These are phyloP conservation scores for Megaceryle alcyon DNA, from an alignment of 2,797 vertebrate species.

Conservation along the genomic window DNA sequence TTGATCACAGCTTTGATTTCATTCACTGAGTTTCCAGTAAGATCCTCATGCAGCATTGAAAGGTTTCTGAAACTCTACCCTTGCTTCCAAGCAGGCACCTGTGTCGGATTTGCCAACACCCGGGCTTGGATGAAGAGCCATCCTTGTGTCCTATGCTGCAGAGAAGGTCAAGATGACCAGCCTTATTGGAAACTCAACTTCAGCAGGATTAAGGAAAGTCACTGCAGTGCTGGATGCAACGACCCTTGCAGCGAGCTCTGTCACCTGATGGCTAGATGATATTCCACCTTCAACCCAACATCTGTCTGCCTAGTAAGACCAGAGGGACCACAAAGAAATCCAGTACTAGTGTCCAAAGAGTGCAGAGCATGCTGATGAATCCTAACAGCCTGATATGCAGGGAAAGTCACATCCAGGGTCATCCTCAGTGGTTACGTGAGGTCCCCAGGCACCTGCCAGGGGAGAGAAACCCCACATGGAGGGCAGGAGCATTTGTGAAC, in stretches of 20 bases:
- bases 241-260: background rate
- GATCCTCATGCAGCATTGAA: background rate
- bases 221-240: background rate
- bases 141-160: too few species aligned
- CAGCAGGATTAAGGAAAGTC: background rate
- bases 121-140: background rate
- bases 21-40: background rate
- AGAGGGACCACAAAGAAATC: background rate
- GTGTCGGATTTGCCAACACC: background rate
- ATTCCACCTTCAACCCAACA: background rate
- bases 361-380: background rate
- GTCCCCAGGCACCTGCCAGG: rapidly evolving
- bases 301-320: background rate
- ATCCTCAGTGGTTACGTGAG: background rate
- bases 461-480: background rate
- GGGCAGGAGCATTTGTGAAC: background rate
- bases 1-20: background rate
- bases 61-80: background rate
- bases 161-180: background rate
- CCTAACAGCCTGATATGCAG: background rate
- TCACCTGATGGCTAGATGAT: background rate
- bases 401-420: background rate
- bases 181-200: background rate
- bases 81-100: rapidly evolving
- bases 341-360: background rate